These are phyloP conservation scores for Drosophila prolongata DNA, from an alignment of 2,888 invertebrate species.

Conservation along the genomic window DNA sequence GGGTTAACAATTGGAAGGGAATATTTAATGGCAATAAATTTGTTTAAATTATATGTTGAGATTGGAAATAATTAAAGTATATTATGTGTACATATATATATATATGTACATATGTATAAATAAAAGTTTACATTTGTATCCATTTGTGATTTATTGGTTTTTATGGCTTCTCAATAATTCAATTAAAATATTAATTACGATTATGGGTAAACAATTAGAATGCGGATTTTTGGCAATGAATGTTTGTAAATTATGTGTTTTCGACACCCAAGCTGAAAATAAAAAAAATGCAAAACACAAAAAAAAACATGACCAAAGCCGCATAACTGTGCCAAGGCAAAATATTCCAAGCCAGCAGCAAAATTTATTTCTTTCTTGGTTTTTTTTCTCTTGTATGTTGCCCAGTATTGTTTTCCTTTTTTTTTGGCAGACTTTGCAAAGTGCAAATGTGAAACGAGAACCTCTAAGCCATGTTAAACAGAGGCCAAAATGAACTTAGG, in stretches of 20 bases:
- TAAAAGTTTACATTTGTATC: no score
- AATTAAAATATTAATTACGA: slow-evolving; percentile 7
- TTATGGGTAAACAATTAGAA: not conserved
- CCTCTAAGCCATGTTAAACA: slow-evolving; percentile 60
- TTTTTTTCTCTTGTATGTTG: slow-evolving; percentile 10
- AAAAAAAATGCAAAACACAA: slow-evolving; percentile 12
- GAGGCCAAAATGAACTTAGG: slow-evolving; percentile 64
- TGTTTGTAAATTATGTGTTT: not conserved
- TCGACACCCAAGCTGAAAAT: slow-evolving; percentile 21
- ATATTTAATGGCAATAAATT: slow-evolving; percentile 4
- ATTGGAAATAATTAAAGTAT: no score
- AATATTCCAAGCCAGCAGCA: slow-evolving; percentile 38
- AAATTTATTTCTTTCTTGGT: slow-evolving; percentile 37
- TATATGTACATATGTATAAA: no score
- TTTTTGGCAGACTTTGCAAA: slow-evolving; percentile 63
- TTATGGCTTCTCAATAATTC: not conserved
- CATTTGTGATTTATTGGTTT: no score
- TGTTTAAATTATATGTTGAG: not conserved
- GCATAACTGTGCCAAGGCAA: slow-evolving; percentile 76
- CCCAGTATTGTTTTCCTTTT: slow-evolving; percentile 22
- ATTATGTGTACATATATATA: no score
- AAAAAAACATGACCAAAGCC: slow-evolving; percentile 58
- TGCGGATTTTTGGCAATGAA: slow-evolving; percentile 1
- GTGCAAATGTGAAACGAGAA: slow-evolving; percentile 63
- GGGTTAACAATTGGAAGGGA: slow-evolving; percentile 5